These are phyloP conservation scores for Parochlus steinenii DNA, from an alignment of 2,888 invertebrate species.

Conservation along the genomic window DNA sequence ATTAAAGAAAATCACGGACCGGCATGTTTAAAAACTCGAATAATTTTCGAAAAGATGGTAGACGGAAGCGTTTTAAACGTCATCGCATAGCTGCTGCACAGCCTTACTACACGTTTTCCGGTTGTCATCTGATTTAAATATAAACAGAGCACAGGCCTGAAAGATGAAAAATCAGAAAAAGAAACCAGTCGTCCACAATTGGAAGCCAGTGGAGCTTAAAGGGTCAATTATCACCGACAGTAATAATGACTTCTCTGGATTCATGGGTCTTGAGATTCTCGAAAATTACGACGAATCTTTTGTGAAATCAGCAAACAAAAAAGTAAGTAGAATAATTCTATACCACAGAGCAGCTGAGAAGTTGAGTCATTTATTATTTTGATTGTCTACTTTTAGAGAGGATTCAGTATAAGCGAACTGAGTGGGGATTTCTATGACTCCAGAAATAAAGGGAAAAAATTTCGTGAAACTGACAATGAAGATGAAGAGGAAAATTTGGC, in stretches of 20 bases:
- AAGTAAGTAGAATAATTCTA: constrained; percentile 24
- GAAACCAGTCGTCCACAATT: too few species aligned
- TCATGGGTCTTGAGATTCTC: constrained; percentile 65
- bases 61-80: too few species aligned
- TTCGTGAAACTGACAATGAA: constrained; percentile 12
- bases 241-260: constrained; percentile 39
- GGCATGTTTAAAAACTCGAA: too few species aligned
- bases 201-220: constrained; percentile 49
- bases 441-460: constrained; percentile 21
- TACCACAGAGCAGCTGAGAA: constrained; percentile 18
- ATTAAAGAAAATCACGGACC: too few species aligned
- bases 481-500: constrained; percentile 15
- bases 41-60: too few species aligned
- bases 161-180: too few species aligned
- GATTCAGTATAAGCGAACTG: constrained; percentile 2
- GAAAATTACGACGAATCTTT: constrained; percentile 41
- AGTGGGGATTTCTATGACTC: constrained; percentile 24
- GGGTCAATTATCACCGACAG: constrained; percentile 33
- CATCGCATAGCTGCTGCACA: too few species aligned
- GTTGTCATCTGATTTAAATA: too few species aligned
- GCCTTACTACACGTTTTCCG: too few species aligned
- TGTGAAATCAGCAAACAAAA: constrained; percentile 23
- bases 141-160: too few species aligned
- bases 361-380: constrained; percentile 11
- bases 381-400: neutral